phyloP scores from a whole-genome alignment of 2,797 vertebrate species.

The Poeciliopsis paucimaculata region DNA sequence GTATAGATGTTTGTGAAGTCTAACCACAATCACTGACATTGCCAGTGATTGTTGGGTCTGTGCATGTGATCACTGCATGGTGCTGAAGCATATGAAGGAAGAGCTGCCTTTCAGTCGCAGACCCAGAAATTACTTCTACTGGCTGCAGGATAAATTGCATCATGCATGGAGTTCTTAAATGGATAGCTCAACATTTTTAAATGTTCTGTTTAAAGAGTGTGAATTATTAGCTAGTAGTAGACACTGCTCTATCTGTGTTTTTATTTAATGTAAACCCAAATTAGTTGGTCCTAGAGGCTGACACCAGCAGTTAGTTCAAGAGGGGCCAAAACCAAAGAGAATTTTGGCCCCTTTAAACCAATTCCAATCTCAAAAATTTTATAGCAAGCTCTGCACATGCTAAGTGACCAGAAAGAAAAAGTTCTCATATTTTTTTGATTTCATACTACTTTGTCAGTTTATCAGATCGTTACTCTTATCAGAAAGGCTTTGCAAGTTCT shows the following conservation, averaged over 20 bases:
- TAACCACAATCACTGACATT: slow-evolving; percentile 7
- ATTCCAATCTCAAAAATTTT: background rate
- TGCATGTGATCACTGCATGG: slow-evolving; percentile 3
- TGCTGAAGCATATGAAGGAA: background rate
- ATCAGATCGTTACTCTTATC: background rate
- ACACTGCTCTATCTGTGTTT: background rate
- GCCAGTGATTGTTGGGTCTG: slow-evolving; percentile 1
- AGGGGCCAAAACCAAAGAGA: background rate
- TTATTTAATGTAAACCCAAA: background rate
- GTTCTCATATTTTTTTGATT: background rate
- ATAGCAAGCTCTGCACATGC: background rate
- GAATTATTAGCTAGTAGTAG: background rate
- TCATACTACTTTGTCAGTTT: background rate
- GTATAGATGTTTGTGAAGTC: slow-evolving; percentile 9
- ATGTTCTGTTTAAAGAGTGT: background rate
- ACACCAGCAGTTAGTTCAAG: background rate
- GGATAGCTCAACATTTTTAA: background rate
- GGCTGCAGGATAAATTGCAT: background rate
- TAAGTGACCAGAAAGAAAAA: background rate
- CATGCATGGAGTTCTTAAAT: background rate
- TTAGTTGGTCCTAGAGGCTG: background rate
- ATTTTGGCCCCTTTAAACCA: background rate
- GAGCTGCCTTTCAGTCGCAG: slow-evolving; percentile 4
- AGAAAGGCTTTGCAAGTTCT: background rate
- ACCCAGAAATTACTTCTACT: background rate